Evolutionary conservation across 2,797 vertebrate genomes (phyloP).

Genomic region (Pristis pectinata): DNA sequence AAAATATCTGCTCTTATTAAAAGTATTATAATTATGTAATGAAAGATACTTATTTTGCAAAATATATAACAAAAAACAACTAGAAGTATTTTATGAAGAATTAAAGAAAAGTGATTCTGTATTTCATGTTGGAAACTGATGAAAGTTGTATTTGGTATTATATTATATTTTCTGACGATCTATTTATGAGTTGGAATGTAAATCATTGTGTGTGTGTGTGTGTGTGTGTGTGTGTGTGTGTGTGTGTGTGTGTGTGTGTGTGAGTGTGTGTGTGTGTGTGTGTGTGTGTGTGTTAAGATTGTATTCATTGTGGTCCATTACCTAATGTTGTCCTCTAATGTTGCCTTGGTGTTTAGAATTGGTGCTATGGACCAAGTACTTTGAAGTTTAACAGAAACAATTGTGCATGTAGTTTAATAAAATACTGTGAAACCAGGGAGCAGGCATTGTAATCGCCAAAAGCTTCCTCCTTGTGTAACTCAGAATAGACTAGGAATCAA

Average conservation of each 20-base stretch:
- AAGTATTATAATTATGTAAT: conserved; percentile 27
- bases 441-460: neutral
- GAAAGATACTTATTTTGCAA: conserved; percentile 2
- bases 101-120: neutral
- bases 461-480: neutral
- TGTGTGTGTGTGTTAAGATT: neutral
- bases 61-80: neutral
- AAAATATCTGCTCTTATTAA: neutral
- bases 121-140: neutral
- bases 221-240: too few relatives aligned
- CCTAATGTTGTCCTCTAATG: neutral
- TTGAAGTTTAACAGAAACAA: neutral
- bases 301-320: neutral
- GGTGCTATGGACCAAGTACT: neutral
- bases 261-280: too few relatives aligned
- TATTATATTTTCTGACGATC: neutral
- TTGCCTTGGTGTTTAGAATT: neutral
- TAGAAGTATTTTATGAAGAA: neutral
- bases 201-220: neutral
- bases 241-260: neutral
- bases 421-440: conserved; percentile 6
- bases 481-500: neutral
- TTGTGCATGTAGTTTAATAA: conserved; percentile 22
- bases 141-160: neutral
- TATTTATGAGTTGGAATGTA: conserved; percentile 10